phyloP scores from a whole-genome alignment of 2,888 invertebrate species.

The Gasteruption jaculator region DNA sequence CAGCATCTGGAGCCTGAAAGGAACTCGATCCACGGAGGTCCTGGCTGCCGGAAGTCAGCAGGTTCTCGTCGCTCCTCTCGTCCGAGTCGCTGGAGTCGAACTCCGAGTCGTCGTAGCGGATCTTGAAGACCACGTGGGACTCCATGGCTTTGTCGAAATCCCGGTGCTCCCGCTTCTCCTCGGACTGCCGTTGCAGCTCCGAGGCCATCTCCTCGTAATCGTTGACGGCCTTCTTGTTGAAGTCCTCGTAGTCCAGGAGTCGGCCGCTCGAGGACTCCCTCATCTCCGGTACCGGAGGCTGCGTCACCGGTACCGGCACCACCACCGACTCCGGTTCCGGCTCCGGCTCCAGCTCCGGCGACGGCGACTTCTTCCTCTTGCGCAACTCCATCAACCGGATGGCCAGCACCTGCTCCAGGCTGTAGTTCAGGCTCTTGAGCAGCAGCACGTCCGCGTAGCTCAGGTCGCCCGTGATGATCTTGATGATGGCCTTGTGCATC shows the following conservation, averaged over 20 bases:
- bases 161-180: conserved; percentile 22
- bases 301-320: no score
- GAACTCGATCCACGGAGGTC: background rate
- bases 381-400: conserved; percentile 39
- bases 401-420: conserved; percentile 38
- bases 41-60: conserved; percentile 4
- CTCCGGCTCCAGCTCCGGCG: conserved; percentile 22
- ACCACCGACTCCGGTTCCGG: conserved; percentile 14
- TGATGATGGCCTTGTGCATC: conserved; percentile 44
- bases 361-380: conserved; percentile 30
- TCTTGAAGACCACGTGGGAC: conserved; percentile 45
- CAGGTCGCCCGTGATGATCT: conserved; percentile 45
- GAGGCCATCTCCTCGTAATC: conserved; percentile 44
- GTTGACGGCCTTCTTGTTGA: conserved; percentile 37
- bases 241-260: no score
- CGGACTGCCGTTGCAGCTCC: conserved; percentile 22
- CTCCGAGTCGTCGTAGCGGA: conserved; percentile 44
- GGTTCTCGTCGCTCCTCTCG: conserved; percentile 27
- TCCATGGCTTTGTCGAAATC: conserved; percentile 38
- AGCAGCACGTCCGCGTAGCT: conserved; percentile 39
- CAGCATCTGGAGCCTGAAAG: no score
- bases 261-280: conserved; percentile 8
- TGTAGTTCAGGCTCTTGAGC: conserved; percentile 44
- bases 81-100: conserved; percentile 38
- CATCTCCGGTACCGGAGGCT: conserved; percentile 13